Evolutionary conservation across 2,797 vertebrate genomes (phyloP), one percentile per base, ranked within the genome.

Genomic region (Esox masquinongy): DNA sequence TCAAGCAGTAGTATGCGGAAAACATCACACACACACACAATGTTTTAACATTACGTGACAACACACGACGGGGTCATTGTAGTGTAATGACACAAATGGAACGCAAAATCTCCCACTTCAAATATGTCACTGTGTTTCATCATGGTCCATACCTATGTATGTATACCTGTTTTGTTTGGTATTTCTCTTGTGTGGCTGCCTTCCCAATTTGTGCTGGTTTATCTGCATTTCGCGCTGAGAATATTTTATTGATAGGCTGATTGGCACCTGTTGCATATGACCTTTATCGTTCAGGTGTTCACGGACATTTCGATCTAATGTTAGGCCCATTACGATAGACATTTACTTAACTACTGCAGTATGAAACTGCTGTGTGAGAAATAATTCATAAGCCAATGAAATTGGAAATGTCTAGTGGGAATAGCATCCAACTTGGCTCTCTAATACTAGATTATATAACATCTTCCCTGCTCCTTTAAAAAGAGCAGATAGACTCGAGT

Each of bases 261-360:
- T 61, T 2, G 61, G 73, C 81, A 85, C 79, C 77, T 90, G 84
- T 87, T 87, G 86, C 79, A 73, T 72, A 39, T 80, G 76, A 80
- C 85, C 73, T 73, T 77, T 83, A 81, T 47, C 63, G 14, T 31
- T 66, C 29, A 29, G 26, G 63, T 64, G 26, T 15, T 26, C 63
- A 66, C 15, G 12, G 12, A 66, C 63, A 31, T 26, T 66, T 34
- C 24, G 4, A 66, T 4, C 22, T 64, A 59, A 22, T 22, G n/a
- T 24, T 11, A 61, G 56, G 24, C 56, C 9, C 56, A 24, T 24
- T 61, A 24, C 22, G 24, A 61, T 56, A 11, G n/a, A n/a, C 19
- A 56, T 22, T 15, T n/a, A 56, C 53, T 22, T 56, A 8, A 56
- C 19, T 56, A n/a, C n/a, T 61, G 22, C 56, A 24, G n/a, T 14